phyloP scores from a whole-genome alignment of 2,888 invertebrate genomes.

The Acholoe squamosa region DNA sequence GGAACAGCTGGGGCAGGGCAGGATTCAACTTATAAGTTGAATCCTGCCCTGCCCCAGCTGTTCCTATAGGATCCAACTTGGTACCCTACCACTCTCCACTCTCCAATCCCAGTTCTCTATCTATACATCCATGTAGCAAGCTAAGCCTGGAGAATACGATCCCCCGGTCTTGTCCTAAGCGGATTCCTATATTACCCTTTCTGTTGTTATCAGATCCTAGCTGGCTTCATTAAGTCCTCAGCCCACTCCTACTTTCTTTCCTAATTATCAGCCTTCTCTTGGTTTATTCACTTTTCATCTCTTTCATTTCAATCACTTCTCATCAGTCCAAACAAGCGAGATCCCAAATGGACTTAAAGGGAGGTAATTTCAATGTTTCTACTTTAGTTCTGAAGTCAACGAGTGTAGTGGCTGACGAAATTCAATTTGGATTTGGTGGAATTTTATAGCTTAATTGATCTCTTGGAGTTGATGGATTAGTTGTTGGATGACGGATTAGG shows the following conservation, averaged over 20 bases:
- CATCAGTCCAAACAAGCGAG: not conserved
- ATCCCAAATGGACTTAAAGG: slow-evolving; percentile 20
- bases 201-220: too few species aligned
- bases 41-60: too few species aligned
- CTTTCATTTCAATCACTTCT: not conserved
- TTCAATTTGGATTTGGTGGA: slow-evolving; percentile 27
- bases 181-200: too few species aligned
- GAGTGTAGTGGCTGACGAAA: not conserved
- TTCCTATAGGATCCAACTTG: not conserved
- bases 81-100: not conserved
- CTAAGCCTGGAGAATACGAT: too few species aligned
- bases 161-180: too few species aligned
- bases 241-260: too few species aligned
- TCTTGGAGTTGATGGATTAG: slow-evolving; percentile 26
- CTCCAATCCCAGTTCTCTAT: not conserved
- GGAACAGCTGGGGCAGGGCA: not conserved
- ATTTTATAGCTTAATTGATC: slow-evolving; percentile 32
- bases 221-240: too few species aligned
- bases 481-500: not conserved
- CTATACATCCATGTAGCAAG: too few species aligned
- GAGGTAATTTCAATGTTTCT: not conserved
- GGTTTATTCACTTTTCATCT: not conserved
- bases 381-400: not conserved
- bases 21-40: not conserved
- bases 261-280: too few species aligned